phyloP scores from a whole-genome alignment of 1,140 invertebrate genomes.

The Subanguina moxae region DNA sequence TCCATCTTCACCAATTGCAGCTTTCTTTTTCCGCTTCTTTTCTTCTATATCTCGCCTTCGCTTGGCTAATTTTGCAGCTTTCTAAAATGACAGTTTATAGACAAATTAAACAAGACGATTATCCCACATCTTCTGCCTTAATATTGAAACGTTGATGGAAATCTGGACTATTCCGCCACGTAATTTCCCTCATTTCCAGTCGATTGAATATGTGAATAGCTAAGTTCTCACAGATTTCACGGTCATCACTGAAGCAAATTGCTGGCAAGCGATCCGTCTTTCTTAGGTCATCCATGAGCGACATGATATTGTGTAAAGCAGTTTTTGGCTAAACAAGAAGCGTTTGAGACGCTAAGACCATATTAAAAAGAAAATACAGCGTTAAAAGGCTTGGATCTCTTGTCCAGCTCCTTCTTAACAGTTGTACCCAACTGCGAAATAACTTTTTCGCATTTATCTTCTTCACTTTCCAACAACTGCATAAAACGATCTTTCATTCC shows the following conservation, averaged over 20 bases:
- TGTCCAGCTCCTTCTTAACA: conserved; percentile 52
- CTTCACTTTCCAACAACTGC: conserved; percentile 51
- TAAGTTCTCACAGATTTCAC: conserved; percentile 52
- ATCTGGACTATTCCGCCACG: conserved; percentile 42
- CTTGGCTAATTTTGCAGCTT: conserved; percentile 49
- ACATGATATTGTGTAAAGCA: conserved; percentile 50
- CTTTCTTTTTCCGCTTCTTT: conserved; percentile 42
- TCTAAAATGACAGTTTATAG: conserved; percentile 29
- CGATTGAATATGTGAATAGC: conserved; percentile 46
- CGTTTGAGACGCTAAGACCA: no score
- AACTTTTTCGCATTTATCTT: conserved; percentile 46
- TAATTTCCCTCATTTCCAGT: conserved; percentile 34
- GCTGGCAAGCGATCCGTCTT: conserved; percentile 49
- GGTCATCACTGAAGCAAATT: conserved; percentile 58
- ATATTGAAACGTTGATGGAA: conserved; percentile 51
- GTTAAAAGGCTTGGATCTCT: conserved; percentile 50
- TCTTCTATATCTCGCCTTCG: conserved; percentile 51
- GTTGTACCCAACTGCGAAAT: conserved; percentile 39
- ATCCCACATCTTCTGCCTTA: conserved; percentile 42
- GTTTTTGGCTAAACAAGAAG: conserved; percentile 39
- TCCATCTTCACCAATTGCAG: conserved; percentile 41
- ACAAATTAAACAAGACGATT: no score
- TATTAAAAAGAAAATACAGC: conserved; percentile 48
- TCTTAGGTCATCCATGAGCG: conserved; percentile 50
- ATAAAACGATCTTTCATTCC: conserved; percentile 54